Evolutionary conservation across 2,797 vertebrate species (phyloP).

Genomic region (Karalla daura): DNA sequence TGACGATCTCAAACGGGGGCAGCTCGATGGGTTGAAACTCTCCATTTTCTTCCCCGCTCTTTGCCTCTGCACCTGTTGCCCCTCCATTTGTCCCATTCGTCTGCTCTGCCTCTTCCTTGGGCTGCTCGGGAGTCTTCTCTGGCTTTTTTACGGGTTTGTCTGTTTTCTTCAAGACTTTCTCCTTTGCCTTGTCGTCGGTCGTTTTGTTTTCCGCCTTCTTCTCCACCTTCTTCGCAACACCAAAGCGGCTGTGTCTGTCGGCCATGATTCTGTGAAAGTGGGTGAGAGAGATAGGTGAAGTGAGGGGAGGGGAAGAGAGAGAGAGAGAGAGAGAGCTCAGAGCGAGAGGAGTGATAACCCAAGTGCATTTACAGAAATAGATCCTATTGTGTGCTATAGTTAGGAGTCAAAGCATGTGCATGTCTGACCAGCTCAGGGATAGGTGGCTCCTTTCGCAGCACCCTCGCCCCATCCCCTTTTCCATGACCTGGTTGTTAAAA

Average conservation of each 20-base stretch:
- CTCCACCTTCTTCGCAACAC: conserved; percentile 78
- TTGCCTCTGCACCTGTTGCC: conserved; percentile 56
- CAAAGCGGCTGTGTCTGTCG: conserved; percentile 74
- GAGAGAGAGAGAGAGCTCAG: conserved; percentile 28
- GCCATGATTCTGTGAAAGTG: conserved; percentile 78
- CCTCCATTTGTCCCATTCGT: conserved; percentile 56
- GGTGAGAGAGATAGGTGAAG: conserved; percentile 49
- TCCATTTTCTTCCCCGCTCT: conserved; percentile 76
- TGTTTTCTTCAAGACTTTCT: conserved; percentile 60
- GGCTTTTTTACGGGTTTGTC: conserved; percentile 65
- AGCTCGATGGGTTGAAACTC: conserved; percentile 90
- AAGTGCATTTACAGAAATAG: conserved; percentile 75
- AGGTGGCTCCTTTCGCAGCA: conserved; percentile 53
- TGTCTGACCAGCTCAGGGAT: conserved; percentile 47
- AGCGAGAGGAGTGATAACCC: conserved; percentile 71
- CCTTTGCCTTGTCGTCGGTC: conserved; percentile 60
- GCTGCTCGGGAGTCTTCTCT: conserved; percentile 52
- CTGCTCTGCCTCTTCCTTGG: conserved; percentile 53
- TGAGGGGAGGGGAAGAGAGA: conserved; percentile 33
- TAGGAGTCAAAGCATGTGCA: conserved; percentile 63
- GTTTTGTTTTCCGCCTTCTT: conserved; percentile 76
- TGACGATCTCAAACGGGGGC: conserved; percentile 94
- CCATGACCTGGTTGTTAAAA: conserved; percentile 70
- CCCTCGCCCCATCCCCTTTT: conserved; percentile 43
- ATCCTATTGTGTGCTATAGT: conserved; percentile 73